A percentile compares a stretch with the other conserved stretches of the same genome.
These are phyloP conservation scores for Drosophila heteroneura DNA, from an alignment of 2,888 invertebrate genomes.

Conservation along the genomic window DNA sequence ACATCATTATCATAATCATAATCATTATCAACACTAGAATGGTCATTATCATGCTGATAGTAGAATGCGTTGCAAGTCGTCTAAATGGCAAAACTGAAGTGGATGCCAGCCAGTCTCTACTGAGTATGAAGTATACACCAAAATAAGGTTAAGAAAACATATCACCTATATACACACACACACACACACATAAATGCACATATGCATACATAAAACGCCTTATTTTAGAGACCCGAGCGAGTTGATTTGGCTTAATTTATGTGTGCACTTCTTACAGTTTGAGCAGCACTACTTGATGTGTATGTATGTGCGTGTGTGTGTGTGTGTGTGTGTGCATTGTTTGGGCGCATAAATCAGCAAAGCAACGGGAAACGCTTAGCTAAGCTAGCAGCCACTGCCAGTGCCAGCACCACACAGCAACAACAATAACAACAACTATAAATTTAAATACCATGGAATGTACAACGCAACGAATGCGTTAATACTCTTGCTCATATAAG, in stretches of 20 bases:
- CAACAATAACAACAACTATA: slow-evolving; percentile 48
- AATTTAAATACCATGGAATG: slow-evolving; percentile 28
- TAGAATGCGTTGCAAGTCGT: slow-evolving; percentile 35
- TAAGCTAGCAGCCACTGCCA: slow-evolving; percentile 58
- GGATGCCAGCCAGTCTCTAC: slow-evolving; percentile 22
- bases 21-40: slow-evolving; percentile 10
- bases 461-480: slow-evolving; percentile 16
- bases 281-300: slow-evolving; percentile 52
- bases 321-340: slow-evolving; percentile 19
- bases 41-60: slow-evolving; percentile 27
- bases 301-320: background rate
- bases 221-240: background rate
- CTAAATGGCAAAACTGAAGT: slow-evolving; percentile 53
- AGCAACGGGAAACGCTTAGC: slow-evolving; percentile 75
- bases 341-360: slow-evolving; percentile 67
- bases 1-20: slow-evolving; percentile 11
- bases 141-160: slow-evolving; percentile 75
- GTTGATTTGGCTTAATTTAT: slow-evolving; percentile 71
- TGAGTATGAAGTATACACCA: slow-evolving; percentile 37
- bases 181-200: background rate
- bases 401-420: slow-evolving; percentile 22
- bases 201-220: background rate
- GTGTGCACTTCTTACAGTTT: slow-evolving; percentile 69
- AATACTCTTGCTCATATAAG: slow-evolving; percentile 24
- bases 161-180: slow-evolving; percentile 33